A percentile compares a stretch with the other conserved stretches of the same genome.
phyloP scores from a whole-genome alignment of 1,140 invertebrate species.

The Helicoverpa armigera region DNA sequence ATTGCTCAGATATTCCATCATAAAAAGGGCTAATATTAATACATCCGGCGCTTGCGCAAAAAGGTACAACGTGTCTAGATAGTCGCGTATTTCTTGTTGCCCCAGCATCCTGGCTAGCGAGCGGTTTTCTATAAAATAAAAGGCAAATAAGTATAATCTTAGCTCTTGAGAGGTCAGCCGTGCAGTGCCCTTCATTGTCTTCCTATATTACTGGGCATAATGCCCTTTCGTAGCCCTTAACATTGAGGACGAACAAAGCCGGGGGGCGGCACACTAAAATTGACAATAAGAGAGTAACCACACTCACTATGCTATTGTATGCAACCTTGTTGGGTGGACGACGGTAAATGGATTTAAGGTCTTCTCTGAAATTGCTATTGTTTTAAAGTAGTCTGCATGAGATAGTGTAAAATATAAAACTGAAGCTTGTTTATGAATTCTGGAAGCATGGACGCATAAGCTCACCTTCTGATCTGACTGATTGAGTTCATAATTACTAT shows the following conservation, averaged over 20 bases:
- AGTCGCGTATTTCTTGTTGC: slow-evolving; percentile 59
- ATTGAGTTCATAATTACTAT: too few species aligned
- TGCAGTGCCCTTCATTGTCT: slow-evolving; percentile 73
- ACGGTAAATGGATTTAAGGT: slow-evolving; percentile 10
- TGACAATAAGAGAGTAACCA: slow-evolving; percentile 61
- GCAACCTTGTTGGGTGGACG: slow-evolving; percentile 53
- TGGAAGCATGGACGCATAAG: too few species aligned
- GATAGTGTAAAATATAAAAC: not conserved
- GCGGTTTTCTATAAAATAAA: slow-evolving; percentile 76
- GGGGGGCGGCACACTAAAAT: slow-evolving; percentile 64
- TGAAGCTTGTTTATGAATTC: not conserved
- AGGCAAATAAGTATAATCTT: slow-evolving; percentile 72
- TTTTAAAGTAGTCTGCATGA: not conserved
- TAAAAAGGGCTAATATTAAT: slow-evolving; percentile 59
- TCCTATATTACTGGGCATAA: slow-evolving; percentile 59
- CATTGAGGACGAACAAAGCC: slow-evolving; percentile 60
- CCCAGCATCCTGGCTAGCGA: slow-evolving; percentile 58
- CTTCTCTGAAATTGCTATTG: slow-evolving; percentile 9
- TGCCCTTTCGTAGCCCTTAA: slow-evolving; percentile 53
- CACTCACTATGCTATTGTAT: slow-evolving; percentile 53
- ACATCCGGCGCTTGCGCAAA: slow-evolving; percentile 67
- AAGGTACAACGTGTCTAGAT: slow-evolving; percentile 59
- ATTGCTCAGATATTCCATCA: slow-evolving; percentile 8
- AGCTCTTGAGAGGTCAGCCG: slow-evolving; percentile 64
- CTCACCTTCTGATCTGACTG: too few species aligned